These are phyloP conservation scores for Nesogale talazaci DNA, from an alignment of 2,113 vertebrate species.

Conservation along the genomic window DNA sequence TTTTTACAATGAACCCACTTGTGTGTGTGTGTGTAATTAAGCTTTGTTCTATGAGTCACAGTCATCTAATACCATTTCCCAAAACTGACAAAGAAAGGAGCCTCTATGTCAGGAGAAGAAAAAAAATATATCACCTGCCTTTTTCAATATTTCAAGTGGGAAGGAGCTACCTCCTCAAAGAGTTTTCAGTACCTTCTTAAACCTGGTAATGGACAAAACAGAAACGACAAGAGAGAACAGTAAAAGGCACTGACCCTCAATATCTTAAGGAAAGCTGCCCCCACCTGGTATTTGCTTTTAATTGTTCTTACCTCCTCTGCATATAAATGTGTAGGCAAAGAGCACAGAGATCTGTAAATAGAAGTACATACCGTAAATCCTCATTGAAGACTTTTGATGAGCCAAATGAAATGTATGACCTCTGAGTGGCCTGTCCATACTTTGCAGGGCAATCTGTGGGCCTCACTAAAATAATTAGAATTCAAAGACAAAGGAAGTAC, in stretches of 20 bases:
- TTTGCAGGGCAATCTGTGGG: neutral
- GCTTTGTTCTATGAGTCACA: slow-evolving; percentile 32
- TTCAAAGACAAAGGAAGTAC: neutral
- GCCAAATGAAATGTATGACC: neutral
- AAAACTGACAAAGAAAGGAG: slow-evolving; percentile 4
- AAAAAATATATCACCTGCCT: slow-evolving; percentile 25
- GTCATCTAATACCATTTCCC: slow-evolving; percentile 21
- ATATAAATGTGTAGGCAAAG: slow-evolving; percentile 4
- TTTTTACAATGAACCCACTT: slow-evolving; percentile 10
- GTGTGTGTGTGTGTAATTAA: neutral
- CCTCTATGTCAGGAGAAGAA: neutral
- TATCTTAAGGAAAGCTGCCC: slow-evolving; percentile 23
- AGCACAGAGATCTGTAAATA: neutral
- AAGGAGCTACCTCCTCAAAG: slow-evolving; percentile 34
- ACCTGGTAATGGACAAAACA: neutral
- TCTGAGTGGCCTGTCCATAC: neutral
- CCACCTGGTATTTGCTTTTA: neutral
- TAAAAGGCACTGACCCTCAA: neutral
- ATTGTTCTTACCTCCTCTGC: neutral
- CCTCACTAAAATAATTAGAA: slow-evolving; percentile 20
- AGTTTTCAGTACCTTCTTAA: neutral
- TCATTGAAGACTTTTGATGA: slow-evolving; percentile 34
- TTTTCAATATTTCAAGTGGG: slow-evolving; percentile 45
- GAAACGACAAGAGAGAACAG: neutral
- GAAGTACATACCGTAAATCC: neutral